Evolutionary conservation across 2,113 vertebrate species (phyloP).

Genomic region (Uria lomvia): DNA sequence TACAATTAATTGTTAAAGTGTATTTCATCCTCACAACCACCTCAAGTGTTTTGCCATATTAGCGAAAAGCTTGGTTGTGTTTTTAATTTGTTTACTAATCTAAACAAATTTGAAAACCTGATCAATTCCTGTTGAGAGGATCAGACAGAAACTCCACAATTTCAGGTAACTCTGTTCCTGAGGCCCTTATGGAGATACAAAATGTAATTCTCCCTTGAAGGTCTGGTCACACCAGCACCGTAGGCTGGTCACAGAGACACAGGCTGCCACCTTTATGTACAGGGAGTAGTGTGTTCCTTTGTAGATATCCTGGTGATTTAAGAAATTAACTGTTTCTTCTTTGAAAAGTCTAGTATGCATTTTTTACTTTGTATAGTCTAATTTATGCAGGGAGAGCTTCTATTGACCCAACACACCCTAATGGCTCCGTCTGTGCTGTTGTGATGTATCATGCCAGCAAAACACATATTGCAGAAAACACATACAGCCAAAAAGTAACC

Average conservation of each 20-base stretch:
- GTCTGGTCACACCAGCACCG: background rate
- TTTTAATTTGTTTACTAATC: background rate
- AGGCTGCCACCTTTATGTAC: background rate
- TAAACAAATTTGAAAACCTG: background rate
- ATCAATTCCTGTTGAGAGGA: background rate
- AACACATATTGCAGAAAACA: background rate
- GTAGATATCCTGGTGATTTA: background rate
- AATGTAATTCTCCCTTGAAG: background rate
- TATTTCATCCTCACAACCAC: background rate
- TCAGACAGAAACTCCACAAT: background rate
- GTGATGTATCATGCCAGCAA: background rate
- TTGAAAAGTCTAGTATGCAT: background rate
- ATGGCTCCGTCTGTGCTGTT: background rate
- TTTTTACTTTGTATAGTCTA: background rate
- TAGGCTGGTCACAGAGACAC: background rate
- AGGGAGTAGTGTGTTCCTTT: background rate
- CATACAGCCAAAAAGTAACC: background rate
- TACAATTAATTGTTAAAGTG: background rate
- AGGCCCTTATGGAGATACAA: background rate
- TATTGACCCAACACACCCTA: background rate
- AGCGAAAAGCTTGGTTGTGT: background rate
- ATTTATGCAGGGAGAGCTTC: background rate
- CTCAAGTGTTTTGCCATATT: background rate
- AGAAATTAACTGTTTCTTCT: background rate
- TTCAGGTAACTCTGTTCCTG: background rate